phyloP scores from a whole-genome alignment of 2,888 invertebrate species.

The Dromius quadrimaculatus region DNA sequence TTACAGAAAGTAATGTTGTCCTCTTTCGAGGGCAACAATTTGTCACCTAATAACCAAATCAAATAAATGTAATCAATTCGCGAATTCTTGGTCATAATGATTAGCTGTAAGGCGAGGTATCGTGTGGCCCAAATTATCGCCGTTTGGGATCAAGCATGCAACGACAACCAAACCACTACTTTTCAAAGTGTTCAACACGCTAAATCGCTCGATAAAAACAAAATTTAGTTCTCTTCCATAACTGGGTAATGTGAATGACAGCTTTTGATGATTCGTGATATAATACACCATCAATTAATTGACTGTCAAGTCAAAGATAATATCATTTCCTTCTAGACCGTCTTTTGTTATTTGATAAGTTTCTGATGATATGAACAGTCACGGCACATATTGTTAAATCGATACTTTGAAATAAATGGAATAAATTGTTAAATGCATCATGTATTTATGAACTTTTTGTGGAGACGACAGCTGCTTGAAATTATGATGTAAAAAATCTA shows the following conservation, averaged over 20 bases:
- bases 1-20: too few relatives aligned
- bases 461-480: constrained; percentile 17
- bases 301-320: constrained; percentile 46
- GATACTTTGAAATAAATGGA: constrained; percentile 30
- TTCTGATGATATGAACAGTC: constrained; percentile 40
- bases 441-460: constrained; percentile 20
- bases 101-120: background rate
- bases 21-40: too few relatives aligned
- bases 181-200: constrained; percentile 5
- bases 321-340: constrained; percentile 44
- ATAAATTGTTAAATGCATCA: constrained; percentile 16
- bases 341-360: constrained; percentile 41
- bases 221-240: constrained; percentile 1
- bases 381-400: constrained; percentile 44
- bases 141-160: background rate
- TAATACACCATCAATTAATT: constrained; percentile 45
- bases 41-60: too few relatives aligned
- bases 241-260: constrained; percentile 7
- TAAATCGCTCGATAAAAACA: background rate
- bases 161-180: constrained; percentile 3
- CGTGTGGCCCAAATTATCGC: background rate
- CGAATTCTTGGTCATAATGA: constrained; percentile 5
- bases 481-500: constrained; percentile 36
- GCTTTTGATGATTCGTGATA: constrained; percentile 12
- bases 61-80: too few relatives aligned